phyloP scores from a whole-genome alignment of 1,140 invertebrate species.

The Lepidurus apus region DNA sequence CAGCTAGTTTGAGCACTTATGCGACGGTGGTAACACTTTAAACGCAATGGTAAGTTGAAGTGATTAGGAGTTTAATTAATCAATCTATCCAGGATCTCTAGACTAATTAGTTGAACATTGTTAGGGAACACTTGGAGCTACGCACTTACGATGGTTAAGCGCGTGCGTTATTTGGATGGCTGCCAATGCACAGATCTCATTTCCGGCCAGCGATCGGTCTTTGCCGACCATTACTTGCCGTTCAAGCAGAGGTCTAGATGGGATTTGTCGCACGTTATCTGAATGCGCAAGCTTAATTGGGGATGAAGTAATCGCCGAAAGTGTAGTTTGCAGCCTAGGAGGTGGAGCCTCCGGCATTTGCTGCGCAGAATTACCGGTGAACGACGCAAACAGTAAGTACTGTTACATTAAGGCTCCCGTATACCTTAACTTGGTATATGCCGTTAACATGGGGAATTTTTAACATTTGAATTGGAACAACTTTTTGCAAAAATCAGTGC shows the following conservation, averaged over 20 bases:
- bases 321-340: background rate
- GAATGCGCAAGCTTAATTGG: background rate
- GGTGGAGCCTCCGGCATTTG: background rate
- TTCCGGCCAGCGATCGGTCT: background rate
- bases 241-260: background rate
- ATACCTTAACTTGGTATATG: background rate
- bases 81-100: background rate
- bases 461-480: too few species aligned
- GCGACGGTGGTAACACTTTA: background rate
- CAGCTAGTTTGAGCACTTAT: background rate
- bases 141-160: background rate
- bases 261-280: background rate
- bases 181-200: background rate
- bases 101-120: background rate
- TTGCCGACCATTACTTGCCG: background rate
- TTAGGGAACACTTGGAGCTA: background rate
- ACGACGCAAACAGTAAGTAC: background rate
- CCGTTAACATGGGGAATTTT: background rate
- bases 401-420: too few species aligned
- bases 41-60: background rate
- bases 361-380: background rate
- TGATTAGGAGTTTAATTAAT: too few species aligned
- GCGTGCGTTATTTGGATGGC: background rate
- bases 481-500: too few species aligned
- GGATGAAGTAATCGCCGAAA: background rate